A percentile compares a stretch with the other conserved stretches of the same genome.
Conservation (phyloP, 2,888 invertebrate species). For the Lapara coniferarum region DNA sequence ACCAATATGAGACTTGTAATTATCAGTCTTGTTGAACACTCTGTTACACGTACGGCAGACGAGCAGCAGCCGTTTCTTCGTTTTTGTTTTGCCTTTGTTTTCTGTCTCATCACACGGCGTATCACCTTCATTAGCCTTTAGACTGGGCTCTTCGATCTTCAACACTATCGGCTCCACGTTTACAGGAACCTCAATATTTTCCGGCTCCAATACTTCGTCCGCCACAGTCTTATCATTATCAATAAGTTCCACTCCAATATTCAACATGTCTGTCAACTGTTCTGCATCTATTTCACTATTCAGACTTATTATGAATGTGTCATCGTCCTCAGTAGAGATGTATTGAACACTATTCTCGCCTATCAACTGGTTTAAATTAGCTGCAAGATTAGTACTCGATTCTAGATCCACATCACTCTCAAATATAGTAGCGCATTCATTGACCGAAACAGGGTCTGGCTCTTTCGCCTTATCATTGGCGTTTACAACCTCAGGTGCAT, state of each 20-base stretch:
- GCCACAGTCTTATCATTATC: conserved; percentile 31
- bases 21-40: conserved; percentile 69
- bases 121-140: conserved; percentile 28
- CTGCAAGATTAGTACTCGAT: conserved; percentile 73
- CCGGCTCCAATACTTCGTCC: conserved; percentile 31
- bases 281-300: conserved; percentile 77
- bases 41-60: conserved; percentile 69
- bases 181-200: conserved; percentile 19
- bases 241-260: conserved; percentile 62
- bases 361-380: conserved; percentile 75
- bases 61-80: conserved; percentile 53
- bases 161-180: conserved; percentile 44
- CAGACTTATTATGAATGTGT: conserved; percentile 77
- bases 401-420: conserved; percentile 78
- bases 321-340: conserved; percentile 77
- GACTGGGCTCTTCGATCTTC: conserved; percentile 39
- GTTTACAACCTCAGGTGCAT: conserved; percentile 51
- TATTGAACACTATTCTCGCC: conserved; percentile 77
- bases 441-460: conserved; percentile 54
- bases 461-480: conserved; percentile 47
- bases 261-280: conserved; percentile 74
- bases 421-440: conserved; percentile 77
- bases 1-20: conserved; percentile 75
- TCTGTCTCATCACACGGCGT: conserved; percentile 32
- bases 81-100: conserved; percentile 40